Evolutionary conservation across 2,797 vertebrate genomes (phyloP).

Genomic region (Sorex maritimensis): DNA sequence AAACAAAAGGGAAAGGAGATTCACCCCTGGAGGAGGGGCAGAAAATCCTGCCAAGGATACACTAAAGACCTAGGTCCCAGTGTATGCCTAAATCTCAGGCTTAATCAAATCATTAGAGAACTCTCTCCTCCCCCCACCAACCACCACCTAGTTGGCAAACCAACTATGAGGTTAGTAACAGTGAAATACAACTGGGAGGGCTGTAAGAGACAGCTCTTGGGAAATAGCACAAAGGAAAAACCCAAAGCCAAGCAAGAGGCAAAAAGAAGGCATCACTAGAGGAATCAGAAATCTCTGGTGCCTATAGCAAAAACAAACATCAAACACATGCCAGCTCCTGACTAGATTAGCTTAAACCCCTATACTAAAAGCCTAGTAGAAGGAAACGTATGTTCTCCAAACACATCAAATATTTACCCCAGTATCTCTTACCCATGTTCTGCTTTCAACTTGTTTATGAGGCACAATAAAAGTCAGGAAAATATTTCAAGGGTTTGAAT

Average conservation of each 20-base stretch:
- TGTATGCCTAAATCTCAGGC: conserved; percentile 25
- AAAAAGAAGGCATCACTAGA: conserved; percentile 70
- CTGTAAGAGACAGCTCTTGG: conserved; percentile 35
- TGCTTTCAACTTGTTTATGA: conserved; percentile 61
- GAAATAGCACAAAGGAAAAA: conserved; percentile 70
- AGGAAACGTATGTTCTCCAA: conserved; percentile 52
- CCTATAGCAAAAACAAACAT: conserved; percentile 57
- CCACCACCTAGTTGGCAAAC: conserved; percentile 44
- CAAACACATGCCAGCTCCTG: conserved; percentile 45
- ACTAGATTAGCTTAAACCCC: conserved; percentile 64
- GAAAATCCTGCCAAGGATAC: conserved; percentile 42
- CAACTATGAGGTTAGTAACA: conserved; percentile 40
- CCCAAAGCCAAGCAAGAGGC: conserved; percentile 65
- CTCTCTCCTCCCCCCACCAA: conserved; percentile 36
- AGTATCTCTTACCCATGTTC: conserved; percentile 48
- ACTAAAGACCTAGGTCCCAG: conserved; percentile 48
- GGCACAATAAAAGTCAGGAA: conserved; percentile 58
- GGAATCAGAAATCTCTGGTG: conserved; percentile 66
- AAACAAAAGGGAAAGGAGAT: not conserved
- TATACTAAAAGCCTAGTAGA: conserved; percentile 55
- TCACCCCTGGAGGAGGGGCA: not conserved
- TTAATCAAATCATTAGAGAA: conserved; percentile 66
- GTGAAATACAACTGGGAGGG: conserved; percentile 45
- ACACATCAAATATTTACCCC: conserved; percentile 47
- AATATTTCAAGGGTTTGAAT: not conserved